These are phyloP conservation scores for Phrynocephalus versicolor DNA, from an alignment of 2,113 vertebrate species.

Conservation along the genomic window DNA sequence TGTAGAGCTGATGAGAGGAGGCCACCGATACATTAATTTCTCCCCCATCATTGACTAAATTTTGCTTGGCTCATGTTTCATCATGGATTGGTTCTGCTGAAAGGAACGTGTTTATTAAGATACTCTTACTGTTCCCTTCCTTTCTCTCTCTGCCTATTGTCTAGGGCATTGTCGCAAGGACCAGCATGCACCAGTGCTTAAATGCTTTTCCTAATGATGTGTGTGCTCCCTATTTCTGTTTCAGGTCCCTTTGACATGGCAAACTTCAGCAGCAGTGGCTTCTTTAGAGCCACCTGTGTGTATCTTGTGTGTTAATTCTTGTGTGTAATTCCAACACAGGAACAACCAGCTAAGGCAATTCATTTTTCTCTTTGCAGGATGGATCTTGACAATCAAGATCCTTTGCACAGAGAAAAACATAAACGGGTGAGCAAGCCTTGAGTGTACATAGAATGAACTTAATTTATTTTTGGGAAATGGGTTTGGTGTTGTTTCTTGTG, in stretches of 20 bases:
- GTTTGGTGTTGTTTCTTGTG: neutral
- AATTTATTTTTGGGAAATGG: neutral
- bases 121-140: neutral
- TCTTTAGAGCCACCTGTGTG: neutral
- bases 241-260: neutral
- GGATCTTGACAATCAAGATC: neutral
- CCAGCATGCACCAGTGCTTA: neutral
- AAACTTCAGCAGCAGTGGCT: neutral
- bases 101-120: neutral
- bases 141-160: neutral
- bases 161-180: neutral
- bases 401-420: neutral
- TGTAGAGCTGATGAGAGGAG: neutral
- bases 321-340: neutral
- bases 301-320: neutral
- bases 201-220: neutral
- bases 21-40: neutral
- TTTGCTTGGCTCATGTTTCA: neutral
- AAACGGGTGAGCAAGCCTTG: neutral
- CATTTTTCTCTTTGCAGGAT: neutral
- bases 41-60: neutral
- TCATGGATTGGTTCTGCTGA: slow-evolving; percentile 14
- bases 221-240: neutral
- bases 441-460: neutral
- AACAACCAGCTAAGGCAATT: neutral